A percentile compares a stretch with the other conserved stretches of the same genome.
phyloP scores from a whole-genome alignment of 2,113 vertebrate genomes.

The Microcebus tavaratra region DNA sequence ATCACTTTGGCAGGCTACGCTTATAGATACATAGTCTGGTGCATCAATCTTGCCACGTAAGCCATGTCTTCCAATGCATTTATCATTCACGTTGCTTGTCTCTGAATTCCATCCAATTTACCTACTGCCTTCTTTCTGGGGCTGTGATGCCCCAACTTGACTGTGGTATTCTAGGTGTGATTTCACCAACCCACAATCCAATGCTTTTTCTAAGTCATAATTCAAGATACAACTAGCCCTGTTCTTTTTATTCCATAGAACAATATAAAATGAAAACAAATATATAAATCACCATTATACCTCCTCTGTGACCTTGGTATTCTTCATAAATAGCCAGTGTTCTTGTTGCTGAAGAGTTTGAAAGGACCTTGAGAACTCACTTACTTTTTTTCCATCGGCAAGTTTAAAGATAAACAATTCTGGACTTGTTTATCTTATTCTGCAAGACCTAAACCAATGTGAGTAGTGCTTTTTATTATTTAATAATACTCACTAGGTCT shows the following conservation, averaged over 20 bases:
- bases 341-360: background rate
- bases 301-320: background rate
- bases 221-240: conserved; percentile 70
- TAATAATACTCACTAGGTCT: background rate
- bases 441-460: background rate
- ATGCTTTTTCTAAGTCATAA: conserved; percentile 49
- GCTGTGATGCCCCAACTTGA: conserved; percentile 68
- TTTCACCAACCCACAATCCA: conserved; percentile 64
- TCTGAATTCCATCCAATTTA: conserved; percentile 68
- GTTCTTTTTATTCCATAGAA: background rate
- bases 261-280: conserved; percentile 46
- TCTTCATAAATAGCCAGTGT: background rate
- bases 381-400: background rate
- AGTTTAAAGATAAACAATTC: conserved; percentile 7
- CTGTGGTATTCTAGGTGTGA: conserved; percentile 64
- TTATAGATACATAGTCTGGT: background rate
- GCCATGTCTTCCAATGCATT: conserved; percentile 62
- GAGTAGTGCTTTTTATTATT: background rate
- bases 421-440: background rate
- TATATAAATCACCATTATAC: background rate
- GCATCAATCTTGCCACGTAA: conserved; percentile 46
- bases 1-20: conserved; percentile 33
- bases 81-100: conserved; percentile 53
- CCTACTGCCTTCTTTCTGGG: conserved; percentile 25
- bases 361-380: conserved; percentile 24